Percentiles rank a stretch among this genome's conserved stretches.
phyloP scores from a whole-genome alignment of 2,797 vertebrate genomes.

The Remorina albescens region DNA sequence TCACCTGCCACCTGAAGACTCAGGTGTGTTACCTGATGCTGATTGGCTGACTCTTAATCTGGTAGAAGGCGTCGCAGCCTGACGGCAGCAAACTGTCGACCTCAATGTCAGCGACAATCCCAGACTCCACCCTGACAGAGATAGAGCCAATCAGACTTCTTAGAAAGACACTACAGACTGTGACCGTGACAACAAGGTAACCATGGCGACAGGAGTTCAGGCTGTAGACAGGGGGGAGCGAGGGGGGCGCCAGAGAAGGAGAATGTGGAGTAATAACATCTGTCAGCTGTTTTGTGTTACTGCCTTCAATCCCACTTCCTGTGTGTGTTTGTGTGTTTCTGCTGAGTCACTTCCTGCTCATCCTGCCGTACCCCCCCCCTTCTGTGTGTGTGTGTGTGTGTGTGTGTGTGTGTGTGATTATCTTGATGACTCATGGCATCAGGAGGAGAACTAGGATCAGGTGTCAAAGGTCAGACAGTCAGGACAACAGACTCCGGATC shows the following conservation, averaged over 20 bases:
- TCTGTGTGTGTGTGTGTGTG: slow-evolving; percentile 17
- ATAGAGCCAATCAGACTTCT: slow-evolving; percentile 16
- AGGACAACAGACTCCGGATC: no score
- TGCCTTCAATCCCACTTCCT: slow-evolving; percentile 7
- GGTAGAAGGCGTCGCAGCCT: slow-evolving; percentile 86
- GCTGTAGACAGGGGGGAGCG: no score
- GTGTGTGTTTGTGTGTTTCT: neutral
- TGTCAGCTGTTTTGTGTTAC: slow-evolving; percentile 24
- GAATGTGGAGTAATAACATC: slow-evolving; percentile 29
- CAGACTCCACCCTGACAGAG: slow-evolving; percentile 88
- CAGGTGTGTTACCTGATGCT: slow-evolving; percentile 71
- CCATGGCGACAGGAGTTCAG: no score
- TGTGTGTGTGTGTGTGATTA: slow-evolving; percentile 20
- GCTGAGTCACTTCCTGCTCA: slow-evolving; percentile 39
- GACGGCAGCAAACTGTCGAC: slow-evolving; percentile 84
- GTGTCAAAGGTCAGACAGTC: slow-evolving; percentile 34
- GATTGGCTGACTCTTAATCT: slow-evolving; percentile 92
- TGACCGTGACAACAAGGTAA: no score
- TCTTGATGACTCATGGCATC: slow-evolving; percentile 34
- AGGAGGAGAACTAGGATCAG: slow-evolving; percentile 38
- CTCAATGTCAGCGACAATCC: slow-evolving; percentile 92
- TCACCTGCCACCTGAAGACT: no score
- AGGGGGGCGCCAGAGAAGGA: slow-evolving; percentile 36
- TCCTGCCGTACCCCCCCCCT: neutral
- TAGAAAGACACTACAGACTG: neutral